Evolutionary conservation across 2,113 vertebrate species (phyloP).

Genomic region (Arenaria interpres): DNA sequence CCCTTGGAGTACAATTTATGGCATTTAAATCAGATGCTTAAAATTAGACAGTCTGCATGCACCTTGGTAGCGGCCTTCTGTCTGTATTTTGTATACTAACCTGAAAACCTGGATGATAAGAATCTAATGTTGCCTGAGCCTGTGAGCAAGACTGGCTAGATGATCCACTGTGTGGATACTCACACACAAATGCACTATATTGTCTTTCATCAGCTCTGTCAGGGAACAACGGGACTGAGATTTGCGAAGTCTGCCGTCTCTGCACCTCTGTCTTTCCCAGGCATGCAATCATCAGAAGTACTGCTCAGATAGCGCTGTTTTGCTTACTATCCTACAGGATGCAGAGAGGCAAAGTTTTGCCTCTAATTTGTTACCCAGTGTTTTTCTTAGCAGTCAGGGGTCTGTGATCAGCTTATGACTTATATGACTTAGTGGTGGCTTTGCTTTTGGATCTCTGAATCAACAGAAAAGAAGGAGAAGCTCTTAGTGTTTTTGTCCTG

Average conservation of each 20-base stretch:
- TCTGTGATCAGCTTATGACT: background rate
- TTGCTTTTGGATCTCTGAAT: background rate
- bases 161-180: background rate
- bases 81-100: conserved; percentile 28
- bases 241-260: background rate
- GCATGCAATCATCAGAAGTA: background rate
- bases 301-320: background rate
- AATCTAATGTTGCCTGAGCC: background rate
- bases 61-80: background rate
- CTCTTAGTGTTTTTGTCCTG: background rate
- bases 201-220: conserved; percentile 15
- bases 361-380: background rate
- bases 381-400: background rate
- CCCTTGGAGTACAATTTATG: background rate
- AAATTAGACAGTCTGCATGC: conserved; percentile 7
- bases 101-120: conserved; percentile 36
- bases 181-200: background rate
- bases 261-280: background rate
- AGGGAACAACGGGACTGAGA: background rate
- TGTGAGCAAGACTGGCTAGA: background rate
- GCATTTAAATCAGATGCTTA: conserved; percentile 17
- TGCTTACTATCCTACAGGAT: background rate
- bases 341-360: background rate
- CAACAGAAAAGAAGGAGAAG: background rate
- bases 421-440: background rate